Evolutionary conservation across 2,113 vertebrate genomes (phyloP).

Genomic region (Odocoileus virginianus): DNA sequence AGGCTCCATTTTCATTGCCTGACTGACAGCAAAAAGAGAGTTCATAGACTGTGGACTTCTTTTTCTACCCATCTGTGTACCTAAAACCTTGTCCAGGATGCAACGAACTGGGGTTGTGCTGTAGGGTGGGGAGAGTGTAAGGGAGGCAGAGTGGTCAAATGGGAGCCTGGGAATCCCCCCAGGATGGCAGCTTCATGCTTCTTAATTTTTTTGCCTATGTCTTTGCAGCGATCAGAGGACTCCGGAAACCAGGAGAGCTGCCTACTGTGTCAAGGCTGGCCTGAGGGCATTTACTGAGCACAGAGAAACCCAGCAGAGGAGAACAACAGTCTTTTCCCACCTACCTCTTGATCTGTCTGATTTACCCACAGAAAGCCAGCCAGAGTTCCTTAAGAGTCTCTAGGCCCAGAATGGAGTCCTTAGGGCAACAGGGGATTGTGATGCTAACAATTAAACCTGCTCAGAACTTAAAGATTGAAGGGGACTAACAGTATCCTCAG

Average conservation of each 20-base stretch:
- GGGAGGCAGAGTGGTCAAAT: neutral
- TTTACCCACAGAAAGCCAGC: constrained; percentile 32
- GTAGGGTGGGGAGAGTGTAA: neutral
- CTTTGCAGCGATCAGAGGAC: constrained; percentile 60
- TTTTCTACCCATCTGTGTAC: neutral
- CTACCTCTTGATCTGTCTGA: constrained; percentile 24
- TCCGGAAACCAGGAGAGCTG: constrained; percentile 28
- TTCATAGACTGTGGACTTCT: neutral
- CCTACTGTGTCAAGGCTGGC: constrained; percentile 44
- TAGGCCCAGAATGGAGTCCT: constrained; percentile 34
- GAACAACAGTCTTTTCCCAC: constrained; percentile 30
- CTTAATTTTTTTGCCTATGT: constrained; percentile 59
- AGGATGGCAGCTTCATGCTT: neutral
- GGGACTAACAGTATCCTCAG: neutral
- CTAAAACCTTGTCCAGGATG: neutral
- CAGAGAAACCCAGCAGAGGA: constrained; percentile 45
- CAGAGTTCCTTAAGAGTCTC: constrained; percentile 26
- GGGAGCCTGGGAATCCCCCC: neutral
- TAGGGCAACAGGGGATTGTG: neutral
- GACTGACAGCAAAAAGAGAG: neutral
- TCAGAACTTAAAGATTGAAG: constrained; percentile 10
- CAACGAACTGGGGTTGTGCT: neutral
- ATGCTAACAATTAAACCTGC: neutral
- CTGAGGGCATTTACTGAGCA: constrained; percentile 43
- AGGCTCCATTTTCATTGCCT: neutral